Evolutionary conservation across 2,797 vertebrate species (phyloP).

Genomic region (Chromobotia macracanthus): DNA sequence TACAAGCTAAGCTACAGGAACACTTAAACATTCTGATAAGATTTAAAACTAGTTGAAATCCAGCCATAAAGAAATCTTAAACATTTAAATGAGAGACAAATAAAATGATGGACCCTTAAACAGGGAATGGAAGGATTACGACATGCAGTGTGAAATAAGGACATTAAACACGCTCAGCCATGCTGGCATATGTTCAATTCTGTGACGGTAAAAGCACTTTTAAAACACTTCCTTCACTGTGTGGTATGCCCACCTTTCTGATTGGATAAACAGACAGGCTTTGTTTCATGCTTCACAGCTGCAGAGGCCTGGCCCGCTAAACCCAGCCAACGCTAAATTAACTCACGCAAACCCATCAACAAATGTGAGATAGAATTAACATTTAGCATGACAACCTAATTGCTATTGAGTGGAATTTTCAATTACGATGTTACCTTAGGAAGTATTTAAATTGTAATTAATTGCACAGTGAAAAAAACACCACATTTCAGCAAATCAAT

Average conservation of each 20-base stretch:
- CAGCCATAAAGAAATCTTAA: neutral
- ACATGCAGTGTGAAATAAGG: constrained; percentile 1
- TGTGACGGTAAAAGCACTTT: neutral
- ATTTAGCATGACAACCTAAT: neutral
- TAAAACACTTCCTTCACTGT: neutral
- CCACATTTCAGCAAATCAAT: constrained; percentile 12
- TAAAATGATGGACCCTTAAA: constrained; percentile 8
- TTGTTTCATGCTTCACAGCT: neutral
- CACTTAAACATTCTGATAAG: constrained; percentile 2
- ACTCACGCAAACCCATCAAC: neutral
- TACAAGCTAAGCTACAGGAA: neutral
- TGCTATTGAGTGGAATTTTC: neutral
- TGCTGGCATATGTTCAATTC: constrained; percentile 1
- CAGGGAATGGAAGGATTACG: neutral
- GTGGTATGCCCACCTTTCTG: neutral
- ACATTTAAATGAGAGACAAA: neutral
- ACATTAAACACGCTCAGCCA: neutral
- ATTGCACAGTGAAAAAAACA: neutral
- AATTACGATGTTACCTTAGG: constrained; percentile 3
- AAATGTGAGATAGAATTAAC: neutral
- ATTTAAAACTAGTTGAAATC: constrained; percentile 23
- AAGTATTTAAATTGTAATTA: neutral
- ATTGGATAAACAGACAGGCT: neutral
- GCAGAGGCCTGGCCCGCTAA: neutral
- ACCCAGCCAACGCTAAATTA: neutral